Conservation (phyloP, 2,113 vertebrate genomes). For the Bathybates hornii region DNA sequence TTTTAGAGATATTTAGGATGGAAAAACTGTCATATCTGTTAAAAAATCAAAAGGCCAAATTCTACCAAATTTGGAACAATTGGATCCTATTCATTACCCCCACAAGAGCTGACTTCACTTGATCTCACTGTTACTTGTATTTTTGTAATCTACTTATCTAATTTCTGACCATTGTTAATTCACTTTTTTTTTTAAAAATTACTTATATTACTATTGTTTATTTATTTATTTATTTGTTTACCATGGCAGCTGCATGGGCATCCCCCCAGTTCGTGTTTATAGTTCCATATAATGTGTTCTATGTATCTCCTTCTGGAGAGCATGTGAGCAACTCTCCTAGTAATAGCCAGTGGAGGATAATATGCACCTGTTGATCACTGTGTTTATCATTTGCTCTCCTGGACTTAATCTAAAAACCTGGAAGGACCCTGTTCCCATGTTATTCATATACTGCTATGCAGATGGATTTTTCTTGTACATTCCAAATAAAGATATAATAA, state of each 20-base stretch:
- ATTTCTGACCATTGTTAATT: neutral
- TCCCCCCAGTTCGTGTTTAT: neutral
- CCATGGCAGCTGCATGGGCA: neutral
- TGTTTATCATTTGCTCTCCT: neutral
- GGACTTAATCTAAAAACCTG: neutral
- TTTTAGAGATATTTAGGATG: neutral
- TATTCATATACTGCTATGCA: neutral
- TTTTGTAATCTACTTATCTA: neutral
- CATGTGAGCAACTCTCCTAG: neutral
- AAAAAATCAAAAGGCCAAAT: neutral
- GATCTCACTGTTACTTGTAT: neutral
- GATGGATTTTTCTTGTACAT: neutral
- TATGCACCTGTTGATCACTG: neutral
- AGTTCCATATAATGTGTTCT: neutral
- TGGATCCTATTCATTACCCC: neutral
- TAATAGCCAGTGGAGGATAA: neutral
- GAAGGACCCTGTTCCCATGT: neutral
- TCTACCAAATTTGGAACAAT: neutral
- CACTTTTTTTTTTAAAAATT: rapidly evolving
- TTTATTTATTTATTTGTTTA: neutral
- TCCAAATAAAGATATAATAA: neutral
- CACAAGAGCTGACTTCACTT: neutral
- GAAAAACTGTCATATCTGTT: rapidly evolving
- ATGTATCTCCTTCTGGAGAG: neutral
- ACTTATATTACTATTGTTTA: neutral